Conservation (phyloP, 2,888 invertebrate species). For the Amiota minor region DNA sequence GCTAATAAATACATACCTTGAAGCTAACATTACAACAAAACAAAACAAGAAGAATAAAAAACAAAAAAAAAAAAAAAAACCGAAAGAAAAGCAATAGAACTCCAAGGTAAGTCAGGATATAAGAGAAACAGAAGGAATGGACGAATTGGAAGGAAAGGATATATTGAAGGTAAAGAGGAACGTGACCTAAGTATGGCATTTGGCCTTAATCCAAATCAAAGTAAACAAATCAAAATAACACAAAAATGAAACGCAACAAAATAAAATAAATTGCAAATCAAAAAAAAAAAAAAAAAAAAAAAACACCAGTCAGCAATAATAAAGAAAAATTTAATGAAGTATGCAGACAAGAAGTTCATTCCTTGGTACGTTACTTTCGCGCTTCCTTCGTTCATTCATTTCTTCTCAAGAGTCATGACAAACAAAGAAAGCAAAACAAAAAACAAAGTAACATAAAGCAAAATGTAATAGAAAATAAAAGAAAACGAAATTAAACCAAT, state of each 20-base stretch:
- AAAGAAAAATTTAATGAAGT: constrained; percentile 17
- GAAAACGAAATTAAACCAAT: neutral
- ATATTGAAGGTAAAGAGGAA: too few species aligned
- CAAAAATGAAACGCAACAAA: neutral
- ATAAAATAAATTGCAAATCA: too few species aligned
- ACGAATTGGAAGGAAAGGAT: too few species aligned
- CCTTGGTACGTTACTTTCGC: too few species aligned
- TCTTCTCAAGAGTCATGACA: neutral
- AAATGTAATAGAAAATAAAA: neutral
- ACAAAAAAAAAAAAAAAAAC: too few species aligned
- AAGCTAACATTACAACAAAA: constrained; percentile 63
- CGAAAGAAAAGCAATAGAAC: too few species aligned
- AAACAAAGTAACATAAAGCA: neutral
- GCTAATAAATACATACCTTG: constrained; percentile 58
- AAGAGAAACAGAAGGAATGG: too few species aligned
- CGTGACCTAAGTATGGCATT: neutral
- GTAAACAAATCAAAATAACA: constrained; percentile 48
- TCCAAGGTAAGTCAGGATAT: too few species aligned
- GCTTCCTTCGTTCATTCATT: too few species aligned
- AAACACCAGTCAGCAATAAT: constrained; percentile 9
- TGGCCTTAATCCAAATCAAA: constrained; percentile 64
- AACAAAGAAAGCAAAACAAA: neutral
- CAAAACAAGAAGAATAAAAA: constrained; percentile 13
- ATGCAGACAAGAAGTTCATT: neutral
- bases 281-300: too few species aligned